A percentile compares a stretch with the other conserved stretches of the same genome.
Evolutionary conservation across 1,140 invertebrate genomes (phyloP).

Genomic region (Lycorma delicatula): DNA sequence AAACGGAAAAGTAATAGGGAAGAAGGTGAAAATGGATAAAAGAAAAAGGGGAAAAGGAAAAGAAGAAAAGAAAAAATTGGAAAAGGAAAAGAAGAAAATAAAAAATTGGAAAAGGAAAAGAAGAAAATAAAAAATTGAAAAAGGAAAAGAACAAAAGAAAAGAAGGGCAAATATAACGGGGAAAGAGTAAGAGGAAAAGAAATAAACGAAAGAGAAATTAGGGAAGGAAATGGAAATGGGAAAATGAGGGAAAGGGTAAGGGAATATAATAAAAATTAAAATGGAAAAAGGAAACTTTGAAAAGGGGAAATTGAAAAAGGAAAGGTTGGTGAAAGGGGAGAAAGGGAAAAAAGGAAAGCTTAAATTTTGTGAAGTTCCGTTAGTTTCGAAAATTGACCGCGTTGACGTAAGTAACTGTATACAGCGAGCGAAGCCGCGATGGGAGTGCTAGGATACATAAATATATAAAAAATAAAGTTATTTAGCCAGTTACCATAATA

Average conservation of each 20-base stretch:
- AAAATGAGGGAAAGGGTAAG: neutral
- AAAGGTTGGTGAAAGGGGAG: too few species aligned
- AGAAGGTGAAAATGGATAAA: neutral
- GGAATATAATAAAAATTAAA: too few species aligned
- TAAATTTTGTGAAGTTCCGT: too few species aligned
- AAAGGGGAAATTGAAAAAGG: too few species aligned
- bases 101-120: neutral
- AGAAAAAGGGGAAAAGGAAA: neutral
- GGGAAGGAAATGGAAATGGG: neutral
- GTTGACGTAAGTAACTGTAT: too few species aligned
- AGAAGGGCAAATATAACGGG: neutral
- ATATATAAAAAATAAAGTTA: too few species aligned
- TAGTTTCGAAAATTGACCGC: too few species aligned
- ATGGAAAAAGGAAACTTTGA: too few species aligned
- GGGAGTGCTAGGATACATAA: too few species aligned
- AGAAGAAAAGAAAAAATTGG: neutral
- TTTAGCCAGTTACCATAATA: too few species aligned
- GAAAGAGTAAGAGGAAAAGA: neutral
- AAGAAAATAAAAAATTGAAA: neutral
- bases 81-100: neutral
- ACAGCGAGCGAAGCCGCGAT: too few species aligned
- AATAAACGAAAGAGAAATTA: neutral
- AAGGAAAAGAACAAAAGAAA: neutral
- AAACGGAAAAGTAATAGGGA: neutral
- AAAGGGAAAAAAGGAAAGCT: too few species aligned